phyloP scores from a whole-genome alignment of 2,888 invertebrate genomes.

The Branchellion lobata region DNA sequence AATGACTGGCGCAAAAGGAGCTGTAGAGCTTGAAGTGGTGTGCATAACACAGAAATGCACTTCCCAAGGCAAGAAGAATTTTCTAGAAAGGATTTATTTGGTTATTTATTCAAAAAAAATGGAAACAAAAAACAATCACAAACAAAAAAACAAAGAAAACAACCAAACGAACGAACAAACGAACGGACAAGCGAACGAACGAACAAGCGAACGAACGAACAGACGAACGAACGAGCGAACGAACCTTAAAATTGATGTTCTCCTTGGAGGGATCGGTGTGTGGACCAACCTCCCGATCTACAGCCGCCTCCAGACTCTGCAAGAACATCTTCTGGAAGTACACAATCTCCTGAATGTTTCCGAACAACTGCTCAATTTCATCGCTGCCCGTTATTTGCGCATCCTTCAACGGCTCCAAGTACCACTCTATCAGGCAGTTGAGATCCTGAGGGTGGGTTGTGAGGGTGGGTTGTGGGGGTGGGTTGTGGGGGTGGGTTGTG shows the following conservation, averaged over 20 bases:
- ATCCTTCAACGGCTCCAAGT: constrained; percentile 91
- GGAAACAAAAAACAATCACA: background rate
- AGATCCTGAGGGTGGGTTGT: constrained; percentile 74
- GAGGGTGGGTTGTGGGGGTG: background rate
- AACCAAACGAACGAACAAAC: background rate
- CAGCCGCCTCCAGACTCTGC: constrained; percentile 70
- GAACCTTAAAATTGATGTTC: constrained; percentile 37
- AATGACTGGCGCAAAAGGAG: constrained; percentile 97
- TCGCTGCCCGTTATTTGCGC: constrained; percentile 72
- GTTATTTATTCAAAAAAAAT: background rate
- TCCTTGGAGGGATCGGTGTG: constrained; percentile 57
- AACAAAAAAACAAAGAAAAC: background rate
- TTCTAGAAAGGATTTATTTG: constrained; percentile 70
- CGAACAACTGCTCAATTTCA: constrained; percentile 92
- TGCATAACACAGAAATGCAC: constrained; percentile 93
- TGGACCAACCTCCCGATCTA: constrained; percentile 80
- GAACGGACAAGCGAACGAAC: too few species aligned
- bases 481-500: too few species aligned
- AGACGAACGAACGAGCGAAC: background rate
- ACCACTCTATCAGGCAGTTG: constrained; percentile 84
- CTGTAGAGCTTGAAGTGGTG: constrained; percentile 98
- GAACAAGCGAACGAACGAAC: background rate
- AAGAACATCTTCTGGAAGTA: constrained; percentile 93
- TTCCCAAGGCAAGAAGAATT: constrained; percentile 89
- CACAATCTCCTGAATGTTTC: constrained; percentile 95